A percentile compares a stretch with the other conserved stretches of the same genome.
Conservation (phyloP, 2,888 invertebrate genomes). For the Parnassius orleans region DNA sequence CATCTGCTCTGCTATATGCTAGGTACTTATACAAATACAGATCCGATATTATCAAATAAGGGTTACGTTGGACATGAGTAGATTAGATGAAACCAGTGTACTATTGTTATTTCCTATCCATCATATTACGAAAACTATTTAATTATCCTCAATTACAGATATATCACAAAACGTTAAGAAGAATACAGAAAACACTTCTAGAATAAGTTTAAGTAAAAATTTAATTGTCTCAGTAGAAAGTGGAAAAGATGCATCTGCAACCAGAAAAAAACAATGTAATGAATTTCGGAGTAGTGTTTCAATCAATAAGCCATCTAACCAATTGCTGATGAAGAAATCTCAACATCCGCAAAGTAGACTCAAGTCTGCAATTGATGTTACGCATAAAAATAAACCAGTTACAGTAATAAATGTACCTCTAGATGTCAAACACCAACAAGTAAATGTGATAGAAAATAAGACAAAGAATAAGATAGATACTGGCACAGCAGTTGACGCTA, state of each 20-base stretch:
- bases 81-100: no score
- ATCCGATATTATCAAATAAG: no score
- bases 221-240: constrained; percentile 42
- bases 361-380: constrained; percentile 39
- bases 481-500: constrained; percentile 39
- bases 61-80: no score
- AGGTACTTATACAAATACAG: no score
- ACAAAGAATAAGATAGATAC: constrained; percentile 34
- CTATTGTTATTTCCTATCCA: no score
- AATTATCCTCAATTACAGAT: constrained; percentile 36
- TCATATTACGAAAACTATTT: neutral
- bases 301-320: constrained; percentile 40
- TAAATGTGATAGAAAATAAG: constrained; percentile 5
- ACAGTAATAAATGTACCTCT: constrained; percentile 57
- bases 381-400: constrained; percentile 40
- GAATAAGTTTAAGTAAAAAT: constrained; percentile 53
- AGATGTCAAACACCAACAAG: constrained; percentile 41
- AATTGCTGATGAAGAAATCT: constrained; percentile 14
- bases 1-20: no score
- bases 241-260: constrained; percentile 43
- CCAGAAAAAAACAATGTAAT: constrained; percentile 44
- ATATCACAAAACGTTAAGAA: constrained; percentile 38
- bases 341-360: constrained; percentile 9
- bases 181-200: constrained; percentile 35
- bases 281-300: constrained; percentile 34